Base-by-base conservation (phyloP, 92 coral and sea anemone species). In the Chrysogorgia sp. region DNA sequence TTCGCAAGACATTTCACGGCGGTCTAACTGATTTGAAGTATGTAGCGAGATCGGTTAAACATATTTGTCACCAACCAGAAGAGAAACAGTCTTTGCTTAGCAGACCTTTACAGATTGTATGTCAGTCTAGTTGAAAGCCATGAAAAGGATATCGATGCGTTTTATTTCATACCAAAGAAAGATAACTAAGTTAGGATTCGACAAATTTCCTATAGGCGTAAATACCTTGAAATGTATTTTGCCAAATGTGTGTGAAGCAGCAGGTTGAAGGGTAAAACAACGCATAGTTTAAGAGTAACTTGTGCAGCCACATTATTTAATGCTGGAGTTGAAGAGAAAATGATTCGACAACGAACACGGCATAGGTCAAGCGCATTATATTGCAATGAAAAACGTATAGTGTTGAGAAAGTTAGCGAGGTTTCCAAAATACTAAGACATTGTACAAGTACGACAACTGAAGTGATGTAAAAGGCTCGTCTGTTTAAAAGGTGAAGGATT, bases 1-100 rank as follows among this genome's bases (percentile, higher is more conserved):
- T 67, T 50, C 76, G 90, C 79, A 87, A 82, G 63, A 82, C 87
- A 13, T 82, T 82, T 77, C 87, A 82, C 40, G 67, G 90, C 29
- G 87, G 84, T 47, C 50, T 87, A 76, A 60, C 50, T 59, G 87
- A 82, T 82, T 82, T 86, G 37, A 86, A 76, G 77, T 74, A 86
- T 63, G 76, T 71, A 34, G 84, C 86, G 22, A 61, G 81, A 43
- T 71, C 77, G 28, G 63, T 78, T 58, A 82, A 77, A 45, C 84
- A 81, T 58, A 62, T 86, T 86, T 86, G 89, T 76, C 89, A 85
- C 78, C 58, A 77, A 78, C 45, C 21, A 35, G 40, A 58, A 82
- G 63, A 82, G 75, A 75, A 85, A 80, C 80, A 34, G 59, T 34
- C 72, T 82, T 72, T 85, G 84, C 74, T 60, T 82, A 58, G 81